Evolutionary conservation across 1,140 invertebrate species (phyloP).

Genomic region (Neotoxoptera formosana): DNA sequence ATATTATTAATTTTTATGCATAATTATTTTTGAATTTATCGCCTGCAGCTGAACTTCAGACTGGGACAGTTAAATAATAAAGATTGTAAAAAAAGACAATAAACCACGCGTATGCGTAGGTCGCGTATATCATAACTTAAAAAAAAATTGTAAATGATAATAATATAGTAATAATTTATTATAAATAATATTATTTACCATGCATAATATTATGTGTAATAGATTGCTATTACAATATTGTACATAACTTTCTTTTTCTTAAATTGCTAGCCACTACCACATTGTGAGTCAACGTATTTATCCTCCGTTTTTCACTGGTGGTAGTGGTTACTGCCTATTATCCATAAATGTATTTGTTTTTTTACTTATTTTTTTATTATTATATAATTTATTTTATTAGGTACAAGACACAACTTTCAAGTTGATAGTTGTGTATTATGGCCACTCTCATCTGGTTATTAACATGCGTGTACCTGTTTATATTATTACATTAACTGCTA

Average conservation of each 20-base stretch:
- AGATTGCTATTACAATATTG: neutral
- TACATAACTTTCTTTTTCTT: neutral
- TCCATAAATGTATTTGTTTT: neutral
- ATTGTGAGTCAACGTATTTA: neutral
- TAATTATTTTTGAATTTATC: neutral
- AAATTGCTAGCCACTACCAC: neutral
- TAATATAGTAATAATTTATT: neutral
- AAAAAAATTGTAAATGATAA: constrained; percentile 7
- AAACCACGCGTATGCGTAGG: neutral
- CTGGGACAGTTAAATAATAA: neutral
- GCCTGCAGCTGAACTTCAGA: neutral
- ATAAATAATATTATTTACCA: neutral
- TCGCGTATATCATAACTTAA: neutral
- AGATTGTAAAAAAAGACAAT: constrained; percentile 1
- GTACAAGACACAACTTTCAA: neutral
- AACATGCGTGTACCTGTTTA: neutral
- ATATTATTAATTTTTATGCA: neutral
- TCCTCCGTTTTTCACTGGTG: neutral
- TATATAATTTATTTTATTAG: neutral
- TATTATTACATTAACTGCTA: constrained; percentile 2
- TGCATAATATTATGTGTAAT: neutral
- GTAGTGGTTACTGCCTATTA: neutral
- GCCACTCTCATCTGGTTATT: neutral
- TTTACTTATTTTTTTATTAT: neutral
- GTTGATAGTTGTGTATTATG: neutral